Percentiles rank a stretch among this genome's conserved stretches.
Conservation (phyloP, 2,888 invertebrate genomes). For the Rhamnusium bicolor region DNA sequence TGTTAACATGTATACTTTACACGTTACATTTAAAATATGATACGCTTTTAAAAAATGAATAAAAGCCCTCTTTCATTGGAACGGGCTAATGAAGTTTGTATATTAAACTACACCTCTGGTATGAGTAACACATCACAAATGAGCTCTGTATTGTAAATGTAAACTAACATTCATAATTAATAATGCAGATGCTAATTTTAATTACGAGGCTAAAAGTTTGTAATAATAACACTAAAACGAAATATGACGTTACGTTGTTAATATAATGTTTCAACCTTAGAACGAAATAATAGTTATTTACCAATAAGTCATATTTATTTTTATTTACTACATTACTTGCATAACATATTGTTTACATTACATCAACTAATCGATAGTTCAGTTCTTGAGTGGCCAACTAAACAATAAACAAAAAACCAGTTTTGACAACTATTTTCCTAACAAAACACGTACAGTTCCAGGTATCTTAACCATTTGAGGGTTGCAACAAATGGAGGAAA, state of each 20-base stretch:
- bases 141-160: slow-evolving; percentile 45
- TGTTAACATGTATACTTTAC: slow-evolving; percentile 61
- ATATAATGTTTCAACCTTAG: slow-evolving; percentile 20
- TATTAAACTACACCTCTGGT: slow-evolving; percentile 54
- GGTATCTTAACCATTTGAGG: too few species aligned
- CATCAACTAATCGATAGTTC: too few species aligned
- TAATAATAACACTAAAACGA: slow-evolving; percentile 13
- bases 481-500: too few species aligned
- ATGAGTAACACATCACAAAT: slow-evolving; percentile 43
- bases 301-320: too few species aligned
- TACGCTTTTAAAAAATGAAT: slow-evolving; percentile 58
- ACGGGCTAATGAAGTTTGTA: slow-evolving; percentile 57
- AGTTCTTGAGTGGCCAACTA: too few species aligned
- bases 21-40: slow-evolving; percentile 59
- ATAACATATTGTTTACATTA: too few species aligned
- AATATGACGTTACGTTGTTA: slow-evolving; percentile 21
- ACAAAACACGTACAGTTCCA: too few species aligned
- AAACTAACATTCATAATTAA: slow-evolving; percentile 46
- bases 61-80: slow-evolving; percentile 58
- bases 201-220: slow-evolving; percentile 41
- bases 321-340: too few species aligned
- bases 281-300: background rate
- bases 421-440: too few species aligned
- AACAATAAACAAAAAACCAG: too few species aligned
- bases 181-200: slow-evolving; percentile 42